A percentile compares a stretch with the other conserved stretches of the same genome.
Conservation (phyloP, 2,113 vertebrate species). For the Dipodomys spectabilis region DNA sequence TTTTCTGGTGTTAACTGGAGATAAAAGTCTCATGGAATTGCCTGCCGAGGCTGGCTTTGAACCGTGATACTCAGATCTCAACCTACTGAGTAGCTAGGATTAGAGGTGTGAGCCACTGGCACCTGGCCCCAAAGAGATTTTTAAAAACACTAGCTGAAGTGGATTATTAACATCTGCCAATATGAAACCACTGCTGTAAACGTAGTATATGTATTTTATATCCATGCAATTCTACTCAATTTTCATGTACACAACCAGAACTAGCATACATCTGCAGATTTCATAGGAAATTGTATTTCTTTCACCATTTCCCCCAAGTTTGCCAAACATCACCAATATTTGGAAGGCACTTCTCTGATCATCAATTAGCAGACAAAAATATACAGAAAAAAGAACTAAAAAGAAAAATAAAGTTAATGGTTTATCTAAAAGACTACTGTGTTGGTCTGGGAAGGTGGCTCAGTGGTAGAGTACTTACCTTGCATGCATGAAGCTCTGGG, state of each 20-base stretch:
- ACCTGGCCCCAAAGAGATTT: too few relatives aligned
- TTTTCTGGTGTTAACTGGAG: too few relatives aligned
- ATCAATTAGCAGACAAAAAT: not conserved
- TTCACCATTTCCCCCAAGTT: not conserved
- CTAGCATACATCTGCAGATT: conserved; percentile 17
- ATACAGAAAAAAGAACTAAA: not conserved
- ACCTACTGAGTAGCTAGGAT: too few relatives aligned
- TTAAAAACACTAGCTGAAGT: not conserved
- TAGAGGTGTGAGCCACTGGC: too few relatives aligned
- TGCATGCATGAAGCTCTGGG: too few relatives aligned
- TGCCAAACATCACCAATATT: not conserved
- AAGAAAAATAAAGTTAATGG: too few relatives aligned
- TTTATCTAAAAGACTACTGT: too few relatives aligned
- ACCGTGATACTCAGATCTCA: too few relatives aligned
- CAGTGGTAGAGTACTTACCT: too few relatives aligned
- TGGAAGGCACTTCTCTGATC: not conserved
- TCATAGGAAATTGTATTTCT: not conserved
- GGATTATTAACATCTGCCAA: not conserved
- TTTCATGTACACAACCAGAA: not conserved
- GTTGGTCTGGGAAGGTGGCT: too few relatives aligned
- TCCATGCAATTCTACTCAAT: not conserved
- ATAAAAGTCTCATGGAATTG: too few relatives aligned
- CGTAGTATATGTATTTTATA: not conserved
- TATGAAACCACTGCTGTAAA: not conserved
- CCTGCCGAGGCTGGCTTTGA: too few relatives aligned